Percentiles rank a stretch among this genome's conserved stretches.
Conservation (phyloP, 2,113 vertebrate genomes). For the Chlamydotis undulata region DNA sequence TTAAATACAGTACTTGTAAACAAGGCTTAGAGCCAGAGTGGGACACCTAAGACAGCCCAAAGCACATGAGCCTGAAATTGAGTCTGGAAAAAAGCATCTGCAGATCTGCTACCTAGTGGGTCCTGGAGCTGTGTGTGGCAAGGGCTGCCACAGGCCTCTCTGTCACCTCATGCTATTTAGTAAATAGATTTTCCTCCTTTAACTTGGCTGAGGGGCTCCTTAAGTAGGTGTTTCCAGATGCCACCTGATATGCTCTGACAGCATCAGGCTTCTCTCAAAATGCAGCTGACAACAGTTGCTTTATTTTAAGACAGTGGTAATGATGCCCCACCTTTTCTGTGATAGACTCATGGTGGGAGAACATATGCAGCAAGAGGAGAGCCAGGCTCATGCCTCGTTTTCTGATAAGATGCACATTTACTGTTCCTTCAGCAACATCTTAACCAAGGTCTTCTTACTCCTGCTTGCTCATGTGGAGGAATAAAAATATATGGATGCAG, state of each 20-base stretch:
- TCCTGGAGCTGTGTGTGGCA: fast-evolving
- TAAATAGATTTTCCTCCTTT: neutral
- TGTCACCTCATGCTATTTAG: neutral
- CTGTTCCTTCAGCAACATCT: neutral
- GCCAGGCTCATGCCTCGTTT: neutral
- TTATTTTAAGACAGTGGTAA: neutral
- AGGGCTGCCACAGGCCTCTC: neutral
- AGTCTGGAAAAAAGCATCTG: neutral
- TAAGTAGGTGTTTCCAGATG: neutral
- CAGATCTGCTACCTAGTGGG: neutral
- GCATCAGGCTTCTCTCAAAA: neutral
- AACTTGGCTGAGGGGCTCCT: neutral
- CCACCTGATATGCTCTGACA: neutral
- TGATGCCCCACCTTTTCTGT: neutral
- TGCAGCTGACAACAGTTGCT: neutral
- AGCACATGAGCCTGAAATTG: neutral
- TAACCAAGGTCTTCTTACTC: neutral
- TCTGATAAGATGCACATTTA: neutral
- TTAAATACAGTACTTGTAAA: neutral
- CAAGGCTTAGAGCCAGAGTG: neutral
- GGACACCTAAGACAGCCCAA: neutral
- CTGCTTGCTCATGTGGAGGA: neutral
- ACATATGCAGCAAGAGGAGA: neutral
- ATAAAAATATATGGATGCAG: neutral
- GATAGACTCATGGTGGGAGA: neutral